Base-by-base conservation (phyloP, 2,113 vertebrate species). In the Isichthys henryi region DNA sequence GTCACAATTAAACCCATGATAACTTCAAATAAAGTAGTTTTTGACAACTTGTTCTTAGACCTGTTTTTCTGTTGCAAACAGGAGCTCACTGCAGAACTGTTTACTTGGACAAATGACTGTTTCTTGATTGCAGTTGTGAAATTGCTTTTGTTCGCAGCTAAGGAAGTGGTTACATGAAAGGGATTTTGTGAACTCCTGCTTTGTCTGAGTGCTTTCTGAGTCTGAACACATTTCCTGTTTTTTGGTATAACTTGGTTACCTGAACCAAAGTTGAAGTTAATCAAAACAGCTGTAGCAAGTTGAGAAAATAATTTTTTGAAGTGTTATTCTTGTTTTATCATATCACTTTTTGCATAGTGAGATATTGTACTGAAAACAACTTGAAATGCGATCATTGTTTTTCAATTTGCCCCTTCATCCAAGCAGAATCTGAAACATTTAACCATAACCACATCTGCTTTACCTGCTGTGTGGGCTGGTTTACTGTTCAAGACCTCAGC, bases 171-270 rank as follows among this genome's bases (percentile, higher is more conserved):
- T 48, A 46, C 43, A 23, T 84, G 39, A 48, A 84, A 84, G 23
- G 45, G 39, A 46, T 48, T 11, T 21, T 35, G 21, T 49, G 82
- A 85, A 85, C 7, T 45, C 45, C 0, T 23, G 46, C 46, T 85
- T 48, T 50, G 6, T 86, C n/a, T 50, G 10, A n/a, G 21, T 52
- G 10, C n/a, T 15, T 35, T 13, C 27, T 8, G 50, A 87, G 50
- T 87, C 50, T 56, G 85, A 35, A 19, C 49, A 31, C 23, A n/a
- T 87, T 87, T 87, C 85, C 85, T 53, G 49, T 87, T 87, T 35
- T 86, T 52, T 35, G 2, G 19, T 84, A 8, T 49, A 56, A 35
- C 23, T 53, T 53, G 31, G 50, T 87, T 50, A 15, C 10, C 31
- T 87, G 48, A 46, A 86, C 5, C 53, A 11, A 86, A 50, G 82